A percentile compares a stretch with the other conserved stretches of the same genome.
Conservation (phyloP, 2,797 vertebrate species). For the Protonibea diacanthus region DNA sequence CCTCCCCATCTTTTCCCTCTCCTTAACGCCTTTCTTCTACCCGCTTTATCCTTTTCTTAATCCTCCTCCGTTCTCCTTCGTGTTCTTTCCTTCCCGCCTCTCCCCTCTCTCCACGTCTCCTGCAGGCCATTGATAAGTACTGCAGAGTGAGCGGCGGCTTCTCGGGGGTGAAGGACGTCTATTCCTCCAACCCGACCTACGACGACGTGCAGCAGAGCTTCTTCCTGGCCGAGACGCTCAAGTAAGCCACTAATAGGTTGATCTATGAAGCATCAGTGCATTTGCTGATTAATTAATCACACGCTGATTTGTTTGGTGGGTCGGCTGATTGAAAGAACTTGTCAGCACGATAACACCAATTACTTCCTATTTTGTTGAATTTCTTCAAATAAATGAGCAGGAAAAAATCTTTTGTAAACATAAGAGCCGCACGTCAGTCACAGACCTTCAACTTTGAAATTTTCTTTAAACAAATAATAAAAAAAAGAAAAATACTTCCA, state of each 20-base stretch:
- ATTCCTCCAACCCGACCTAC: conserved; percentile 94
- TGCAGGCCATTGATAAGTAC: conserved; percentile 96
- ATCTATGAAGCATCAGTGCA: not conserved
- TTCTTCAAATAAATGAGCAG: conserved; percentile 6
- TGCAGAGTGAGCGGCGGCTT: conserved; percentile 97
- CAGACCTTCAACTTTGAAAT: not conserved
- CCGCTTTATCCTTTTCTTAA: not conserved
- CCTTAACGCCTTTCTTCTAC: too few species aligned
- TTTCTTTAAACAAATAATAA: too few species aligned
- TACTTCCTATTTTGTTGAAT: not conserved
- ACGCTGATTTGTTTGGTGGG: conserved; percentile 5
- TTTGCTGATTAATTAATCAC: conserved; percentile 22
- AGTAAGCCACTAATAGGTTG: conserved; percentile 84
- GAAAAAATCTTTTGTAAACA: not conserved
- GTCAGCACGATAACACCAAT: conserved; percentile 22
- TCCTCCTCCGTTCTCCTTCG: not conserved
- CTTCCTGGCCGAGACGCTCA: conserved; percentile 98
- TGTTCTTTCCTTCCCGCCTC: too few species aligned
- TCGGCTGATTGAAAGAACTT: conserved; percentile 4
- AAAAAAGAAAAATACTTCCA: too few species aligned
- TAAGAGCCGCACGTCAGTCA: conserved; percentile 1
- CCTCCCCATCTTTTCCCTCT: not conserved
- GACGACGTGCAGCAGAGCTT: conserved; percentile 99
- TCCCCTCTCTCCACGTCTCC: not conserved
- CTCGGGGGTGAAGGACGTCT: conserved; percentile 99